Evolutionary conservation across 1,140 invertebrate species (phyloP), one percentile per base, ranked within the genome.

Genomic region (Acromyrmex echinatior): DNA sequence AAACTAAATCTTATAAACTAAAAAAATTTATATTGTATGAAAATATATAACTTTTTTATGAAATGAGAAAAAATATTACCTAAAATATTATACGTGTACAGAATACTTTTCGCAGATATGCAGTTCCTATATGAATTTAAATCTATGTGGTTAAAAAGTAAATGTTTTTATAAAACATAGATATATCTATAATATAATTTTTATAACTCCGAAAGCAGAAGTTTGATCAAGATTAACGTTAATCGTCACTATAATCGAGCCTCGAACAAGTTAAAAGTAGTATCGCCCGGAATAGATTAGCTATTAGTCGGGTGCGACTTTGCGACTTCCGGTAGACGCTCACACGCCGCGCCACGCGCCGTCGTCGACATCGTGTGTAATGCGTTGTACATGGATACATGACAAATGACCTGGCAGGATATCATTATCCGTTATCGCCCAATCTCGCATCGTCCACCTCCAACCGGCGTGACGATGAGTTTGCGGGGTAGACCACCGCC

Each of bases 371-470:
- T 18, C 12, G 51, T 35, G 16, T 18, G 49, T 65, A 63, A 86
- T 80, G 74, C 63, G 68, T 62, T 35, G 58, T 84, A 87, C 45
- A 63, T 49, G 58, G 14, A 7, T 58, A 31, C 49, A 80, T 87
- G 88, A 90, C 89, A 77, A 90, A 90, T 90, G 89, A 16, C 65
- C 60, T 62, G 1, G 79, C 14, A 45, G 62, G 86, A 79, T 82
- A 84, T 76, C 86, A 84, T 87, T 90, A 87, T 87, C 86, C 88
- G 76, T 87, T 90, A 87, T 87, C 86, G 86, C 16, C 21, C 73
- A 63, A 71, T 56, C 56, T 60, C 18, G 79, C 66, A 16, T 10
- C 53, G 35, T 82, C 39, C 68, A 45, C 35, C 68, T 74, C 10
- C 49, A 53, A 63, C 21, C 60, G 35, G 65, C 35, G 65, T 10